phyloP scores from a whole-genome alignment of 2,797 vertebrate species.

The Crypturellus tataupa region DNA sequence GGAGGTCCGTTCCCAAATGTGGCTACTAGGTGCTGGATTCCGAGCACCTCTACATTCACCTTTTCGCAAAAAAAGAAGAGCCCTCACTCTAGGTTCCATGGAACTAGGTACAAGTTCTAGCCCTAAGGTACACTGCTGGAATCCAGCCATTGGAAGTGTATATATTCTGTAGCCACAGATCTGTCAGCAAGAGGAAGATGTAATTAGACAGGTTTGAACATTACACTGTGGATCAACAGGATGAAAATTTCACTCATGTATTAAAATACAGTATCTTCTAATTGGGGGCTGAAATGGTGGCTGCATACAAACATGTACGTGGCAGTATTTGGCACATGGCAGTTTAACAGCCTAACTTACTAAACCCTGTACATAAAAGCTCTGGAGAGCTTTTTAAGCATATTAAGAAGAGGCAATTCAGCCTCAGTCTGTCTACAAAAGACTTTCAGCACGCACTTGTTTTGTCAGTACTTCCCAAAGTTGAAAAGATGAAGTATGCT shows the following conservation, averaged over 20 bases:
- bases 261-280: background rate
- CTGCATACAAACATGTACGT: background rate
- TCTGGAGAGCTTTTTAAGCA: background rate
- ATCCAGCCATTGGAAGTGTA: background rate
- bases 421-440: background rate
- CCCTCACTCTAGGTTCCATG: background rate
- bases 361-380: background rate
- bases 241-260: background rate
- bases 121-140: background rate
- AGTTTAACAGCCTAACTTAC: background rate
- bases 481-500: background rate
- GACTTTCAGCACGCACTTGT: background rate
- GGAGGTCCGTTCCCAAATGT: accelerated
- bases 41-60: background rate
- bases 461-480: background rate
- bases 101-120: background rate
- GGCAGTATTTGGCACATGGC: background rate
- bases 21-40: background rate
- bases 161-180: background rate
- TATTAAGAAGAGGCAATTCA: background rate
- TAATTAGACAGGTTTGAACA: background rate
- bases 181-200: background rate
- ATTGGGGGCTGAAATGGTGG: background rate
- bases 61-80: background rate
- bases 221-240: background rate